phyloP scores from a whole-genome alignment of 2,888 invertebrate genomes.

The Cephus rjabovi region DNA sequence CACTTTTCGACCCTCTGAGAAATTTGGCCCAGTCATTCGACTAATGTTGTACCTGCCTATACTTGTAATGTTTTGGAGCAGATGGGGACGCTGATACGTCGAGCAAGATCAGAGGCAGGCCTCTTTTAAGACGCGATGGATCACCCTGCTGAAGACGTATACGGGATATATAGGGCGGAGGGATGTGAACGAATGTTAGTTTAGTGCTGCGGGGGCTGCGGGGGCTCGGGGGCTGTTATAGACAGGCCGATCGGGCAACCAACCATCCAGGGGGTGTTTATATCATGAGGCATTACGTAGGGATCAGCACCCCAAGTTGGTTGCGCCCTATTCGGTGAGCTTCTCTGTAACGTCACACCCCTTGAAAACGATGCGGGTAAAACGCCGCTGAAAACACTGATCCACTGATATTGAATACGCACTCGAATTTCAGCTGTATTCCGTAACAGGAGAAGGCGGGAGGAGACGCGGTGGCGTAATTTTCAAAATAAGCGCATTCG shows the following conservation, averaged over 20 bases:
- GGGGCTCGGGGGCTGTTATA: not conserved
- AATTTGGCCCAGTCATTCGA: not conserved
- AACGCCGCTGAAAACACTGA: conserved; percentile 25
- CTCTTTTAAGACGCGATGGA: not conserved
- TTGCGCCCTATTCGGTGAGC: not conserved
- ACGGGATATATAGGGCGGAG: not conserved
- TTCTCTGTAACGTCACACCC: conserved; percentile 11
- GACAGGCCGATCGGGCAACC: not conserved
- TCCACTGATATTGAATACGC: not conserved
- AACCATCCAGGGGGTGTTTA: conserved; percentile 32
- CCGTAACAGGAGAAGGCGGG: not conserved
- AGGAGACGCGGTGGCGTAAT: not conserved
- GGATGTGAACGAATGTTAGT: not conserved
- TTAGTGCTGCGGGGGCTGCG: not conserved
- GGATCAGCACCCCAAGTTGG: conserved; percentile 26
- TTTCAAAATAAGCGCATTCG: not conserved
- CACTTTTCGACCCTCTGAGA: not conserved
- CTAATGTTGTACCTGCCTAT: not conserved
- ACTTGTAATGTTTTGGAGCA: not conserved
- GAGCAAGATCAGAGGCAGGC: not conserved
- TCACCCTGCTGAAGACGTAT: not conserved
- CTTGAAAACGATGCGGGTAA: conserved; percentile 13
- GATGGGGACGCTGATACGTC: not conserved
- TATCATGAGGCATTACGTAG: conserved; percentile 35
- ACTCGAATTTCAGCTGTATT: not conserved